A percentile compares a stretch with the other conserved stretches of the same genome.
Evolutionary conservation across 1,140 invertebrate species (phyloP).

Genomic region (Vanessa tameamea): DNA sequence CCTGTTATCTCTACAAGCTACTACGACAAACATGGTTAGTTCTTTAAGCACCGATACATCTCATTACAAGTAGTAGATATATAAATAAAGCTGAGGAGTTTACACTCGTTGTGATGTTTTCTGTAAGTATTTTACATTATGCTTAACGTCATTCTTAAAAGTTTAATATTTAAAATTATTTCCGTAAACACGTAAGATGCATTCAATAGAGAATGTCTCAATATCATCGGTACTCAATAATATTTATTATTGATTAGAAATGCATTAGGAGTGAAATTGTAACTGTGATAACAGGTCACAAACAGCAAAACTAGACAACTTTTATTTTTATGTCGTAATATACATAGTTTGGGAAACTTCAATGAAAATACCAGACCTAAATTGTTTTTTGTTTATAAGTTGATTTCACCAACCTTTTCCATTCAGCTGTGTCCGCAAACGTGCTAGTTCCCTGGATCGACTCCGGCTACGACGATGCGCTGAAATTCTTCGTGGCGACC

Average conservation of each 20-base stretch:
- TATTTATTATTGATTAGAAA: too few relatives aligned
- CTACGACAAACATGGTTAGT: constrained; percentile 6
- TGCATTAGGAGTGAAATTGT: not conserved
- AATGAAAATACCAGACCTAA: too few relatives aligned
- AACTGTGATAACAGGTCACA: constrained; percentile 1
- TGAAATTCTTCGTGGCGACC: constrained; percentile 61
- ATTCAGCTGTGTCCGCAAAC: constrained; percentile 63
- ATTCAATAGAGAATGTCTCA: too few relatives aligned
- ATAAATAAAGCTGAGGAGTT: not conserved
- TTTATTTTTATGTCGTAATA: not conserved
- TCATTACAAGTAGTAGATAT: not conserved
- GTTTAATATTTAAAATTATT: too few relatives aligned
- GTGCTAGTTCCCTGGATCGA: constrained; percentile 57
- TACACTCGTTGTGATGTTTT: too few relatives aligned
- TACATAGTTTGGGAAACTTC: not conserved
- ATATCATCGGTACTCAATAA: too few relatives aligned
- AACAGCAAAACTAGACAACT: not conserved
- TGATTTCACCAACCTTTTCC: constrained; percentile 55
- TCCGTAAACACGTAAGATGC: too few relatives aligned
- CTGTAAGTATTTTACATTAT: not conserved
- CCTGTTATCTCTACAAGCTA: constrained; percentile 8
- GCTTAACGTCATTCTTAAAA: not conserved
- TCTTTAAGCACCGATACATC: constrained; percentile 7
- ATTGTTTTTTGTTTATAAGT: too few relatives aligned
- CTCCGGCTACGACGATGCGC: constrained; percentile 55